These are phyloP conservation scores for Laterallus jamaicensis DNA, from an alignment of 2,113 vertebrate genomes.

Conservation along the genomic window DNA sequence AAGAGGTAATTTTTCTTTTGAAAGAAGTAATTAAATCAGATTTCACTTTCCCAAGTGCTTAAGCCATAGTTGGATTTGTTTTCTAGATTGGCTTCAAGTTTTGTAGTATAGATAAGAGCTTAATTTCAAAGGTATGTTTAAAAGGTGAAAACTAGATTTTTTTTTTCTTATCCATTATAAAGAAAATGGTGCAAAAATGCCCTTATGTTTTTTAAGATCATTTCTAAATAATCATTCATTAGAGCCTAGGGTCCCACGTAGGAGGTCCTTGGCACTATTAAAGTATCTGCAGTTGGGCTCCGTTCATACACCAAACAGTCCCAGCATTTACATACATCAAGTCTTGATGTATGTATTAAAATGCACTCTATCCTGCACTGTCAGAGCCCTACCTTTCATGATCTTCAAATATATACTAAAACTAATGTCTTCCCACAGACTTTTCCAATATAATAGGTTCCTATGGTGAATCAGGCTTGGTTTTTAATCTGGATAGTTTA, in stretches of 20 bases:
- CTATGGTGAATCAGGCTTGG: background rate
- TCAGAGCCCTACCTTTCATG: background rate
- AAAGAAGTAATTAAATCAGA: conserved; percentile 38
- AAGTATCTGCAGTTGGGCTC: background rate
- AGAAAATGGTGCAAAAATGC: background rate
- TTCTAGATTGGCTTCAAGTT: background rate
- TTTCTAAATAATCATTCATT: background rate
- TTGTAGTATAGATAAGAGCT: background rate
- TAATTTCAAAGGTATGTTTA: background rate
- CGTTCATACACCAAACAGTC: background rate
- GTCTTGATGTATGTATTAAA: background rate
- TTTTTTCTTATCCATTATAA: background rate
- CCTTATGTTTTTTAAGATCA: background rate
- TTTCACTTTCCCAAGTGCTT: background rate
- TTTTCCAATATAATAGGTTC: background rate
- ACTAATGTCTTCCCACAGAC: background rate
- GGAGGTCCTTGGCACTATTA: background rate
- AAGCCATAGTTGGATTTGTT: background rate
- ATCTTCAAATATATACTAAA: background rate
- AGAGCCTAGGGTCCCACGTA: background rate
- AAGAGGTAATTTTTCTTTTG: conserved; percentile 10
- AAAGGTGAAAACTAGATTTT: background rate
- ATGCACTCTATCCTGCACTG: background rate
- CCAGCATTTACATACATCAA: background rate
- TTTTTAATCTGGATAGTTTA: background rate